A percentile compares a stretch with the other conserved stretches of the same genome.
phyloP scores from a whole-genome alignment of 2,113 vertebrate species.

The Ranitomeya variabilis region DNA sequence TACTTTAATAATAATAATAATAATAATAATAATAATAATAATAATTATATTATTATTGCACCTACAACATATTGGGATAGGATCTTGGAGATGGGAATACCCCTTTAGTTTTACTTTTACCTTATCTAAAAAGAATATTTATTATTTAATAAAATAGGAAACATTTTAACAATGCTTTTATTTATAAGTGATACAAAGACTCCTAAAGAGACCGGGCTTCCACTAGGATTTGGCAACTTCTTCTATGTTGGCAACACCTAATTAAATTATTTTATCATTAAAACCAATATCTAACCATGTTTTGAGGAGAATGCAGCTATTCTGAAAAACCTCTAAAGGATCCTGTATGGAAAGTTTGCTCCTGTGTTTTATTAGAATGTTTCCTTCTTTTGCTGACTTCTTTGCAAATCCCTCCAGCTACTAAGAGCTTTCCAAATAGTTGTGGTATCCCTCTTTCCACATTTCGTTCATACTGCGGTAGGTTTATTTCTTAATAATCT shows the following conservation, averaged over 20 bases:
- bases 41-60: too few relatives aligned
- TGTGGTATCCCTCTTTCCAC: slow-evolving; percentile 56
- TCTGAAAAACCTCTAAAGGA: not conserved
- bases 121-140: too few relatives aligned
- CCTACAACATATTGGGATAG: too few relatives aligned
- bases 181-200: not conserved
- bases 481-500: slow-evolving; percentile 57
- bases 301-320: not conserved
- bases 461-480: slow-evolving; percentile 56
- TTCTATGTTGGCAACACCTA: not conserved
- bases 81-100: too few relatives aligned
- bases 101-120: too few relatives aligned
- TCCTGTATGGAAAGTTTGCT: slow-evolving; percentile 33
- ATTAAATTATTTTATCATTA: slow-evolving; percentile 16
- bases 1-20: too few relatives aligned
- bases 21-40: too few relatives aligned
- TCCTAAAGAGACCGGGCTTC: not conserved
- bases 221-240: not conserved
- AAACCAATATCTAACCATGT: slow-evolving; percentile 11
- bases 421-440: slow-evolving; percentile 39
- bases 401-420: slow-evolving; percentile 46
- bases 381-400: slow-evolving; percentile 42
- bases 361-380: slow-evolving; percentile 48
- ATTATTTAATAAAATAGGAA: too few relatives aligned
- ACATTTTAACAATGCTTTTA: not conserved